A percentile compares a stretch with the other conserved stretches of the same genome.
Conservation (phyloP, 30 jellyfish, hydroid and myxozoan species). For the Cassiopea xamachana region DNA sequence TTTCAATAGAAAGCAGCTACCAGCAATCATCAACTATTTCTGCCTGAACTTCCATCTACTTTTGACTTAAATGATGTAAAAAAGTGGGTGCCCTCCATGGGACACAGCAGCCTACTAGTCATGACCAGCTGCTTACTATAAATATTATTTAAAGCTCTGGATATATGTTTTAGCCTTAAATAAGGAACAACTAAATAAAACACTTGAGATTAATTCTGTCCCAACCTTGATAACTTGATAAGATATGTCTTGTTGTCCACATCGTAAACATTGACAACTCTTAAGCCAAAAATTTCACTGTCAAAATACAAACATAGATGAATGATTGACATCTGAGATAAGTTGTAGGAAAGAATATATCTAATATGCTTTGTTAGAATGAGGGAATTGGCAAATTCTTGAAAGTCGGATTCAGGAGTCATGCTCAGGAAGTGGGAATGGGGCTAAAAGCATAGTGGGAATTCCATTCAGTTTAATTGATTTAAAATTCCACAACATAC, state of each 20-base stretch:
- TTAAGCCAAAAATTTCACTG: conserved; percentile 85
- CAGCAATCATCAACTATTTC: no score
- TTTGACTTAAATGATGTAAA: background rate
- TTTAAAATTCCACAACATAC: no score
- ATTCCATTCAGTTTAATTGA: no score
- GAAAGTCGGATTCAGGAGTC: no score
- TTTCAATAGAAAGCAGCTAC: no score
- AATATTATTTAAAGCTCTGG: background rate
- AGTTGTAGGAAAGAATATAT: background rate
- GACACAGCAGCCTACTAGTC: no score
- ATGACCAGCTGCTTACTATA: no score
- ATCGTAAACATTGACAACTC: conserved; percentile 96
- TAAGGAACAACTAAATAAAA: background rate
- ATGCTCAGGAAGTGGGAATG: no score
- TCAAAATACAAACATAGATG: conserved; percentile 1
- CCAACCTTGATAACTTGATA: conserved; percentile 88
- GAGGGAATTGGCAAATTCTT: no score
- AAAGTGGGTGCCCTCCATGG: background rate
- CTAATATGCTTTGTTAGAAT: no score
- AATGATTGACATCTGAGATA: background rate
- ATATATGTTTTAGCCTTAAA: background rate
- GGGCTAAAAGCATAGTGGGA: no score
- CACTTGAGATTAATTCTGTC: background rate
- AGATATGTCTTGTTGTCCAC: conserved; percentile 90
- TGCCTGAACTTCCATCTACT: background rate